Conservation (phyloP, 2,888 invertebrate species). For the Molorchus minor region DNA sequence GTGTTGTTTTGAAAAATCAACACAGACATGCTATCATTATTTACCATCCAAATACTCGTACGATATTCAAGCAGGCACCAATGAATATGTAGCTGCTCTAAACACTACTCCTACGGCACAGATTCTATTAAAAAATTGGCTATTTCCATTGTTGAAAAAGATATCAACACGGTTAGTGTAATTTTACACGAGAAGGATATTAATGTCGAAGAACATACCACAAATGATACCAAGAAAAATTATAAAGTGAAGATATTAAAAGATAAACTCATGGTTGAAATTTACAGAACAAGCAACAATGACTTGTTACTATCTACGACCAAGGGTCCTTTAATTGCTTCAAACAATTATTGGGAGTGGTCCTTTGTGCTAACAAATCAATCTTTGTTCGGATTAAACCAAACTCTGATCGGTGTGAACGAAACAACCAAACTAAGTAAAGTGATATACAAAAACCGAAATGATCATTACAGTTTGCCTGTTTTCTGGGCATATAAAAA, state of each 20-base stretch:
- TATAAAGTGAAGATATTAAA: conserved; percentile 34
- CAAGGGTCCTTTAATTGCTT: conserved; percentile 69
- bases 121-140: conserved; percentile 34
- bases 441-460: conserved; percentile 64
- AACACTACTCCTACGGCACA: conserved; percentile 46
- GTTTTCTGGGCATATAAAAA: conserved; percentile 66
- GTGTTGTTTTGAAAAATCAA: conserved; percentile 55
- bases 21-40: conserved; percentile 54
- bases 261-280: conserved; percentile 47
- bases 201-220: conserved; percentile 16
- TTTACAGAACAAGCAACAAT: conserved; percentile 39
- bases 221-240: conserved; percentile 35
- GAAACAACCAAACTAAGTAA: conserved; percentile 53
- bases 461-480: conserved; percentile 64
- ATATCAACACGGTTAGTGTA: conserved; percentile 42
- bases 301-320: conserved; percentile 66
- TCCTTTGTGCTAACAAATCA: conserved; percentile 66
- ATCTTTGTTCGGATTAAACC: conserved; percentile 68
- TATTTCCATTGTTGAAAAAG: conserved; percentile 45
- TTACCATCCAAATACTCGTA: conserved; percentile 57
- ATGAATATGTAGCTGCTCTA: conserved; percentile 24
- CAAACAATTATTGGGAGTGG: conserved; percentile 70
- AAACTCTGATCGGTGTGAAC: conserved; percentile 60
- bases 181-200: conserved; percentile 40
- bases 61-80: conserved; percentile 21